A percentile compares a stretch with the other conserved stretches of the same genome.
These are phyloP conservation scores for Phortica okadai DNA, from an alignment of 2,888 invertebrate species.

Conservation along the genomic window DNA sequence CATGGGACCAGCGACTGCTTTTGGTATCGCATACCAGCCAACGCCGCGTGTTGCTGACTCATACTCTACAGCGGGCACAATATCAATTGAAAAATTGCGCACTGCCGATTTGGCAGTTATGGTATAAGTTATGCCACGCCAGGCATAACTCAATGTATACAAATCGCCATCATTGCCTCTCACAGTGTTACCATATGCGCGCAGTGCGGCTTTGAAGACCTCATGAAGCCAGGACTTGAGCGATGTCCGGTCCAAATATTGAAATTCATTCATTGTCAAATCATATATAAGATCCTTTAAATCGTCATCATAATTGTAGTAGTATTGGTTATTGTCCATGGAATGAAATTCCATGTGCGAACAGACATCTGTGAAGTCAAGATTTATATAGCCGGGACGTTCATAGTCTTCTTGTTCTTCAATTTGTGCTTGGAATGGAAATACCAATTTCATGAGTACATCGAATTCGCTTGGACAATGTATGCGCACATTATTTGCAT, in stretches of 20 bases:
- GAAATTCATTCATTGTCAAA: neutral
- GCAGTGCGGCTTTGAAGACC: slow-evolving; percentile 33
- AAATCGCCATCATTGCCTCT: neutral
- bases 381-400: slow-evolving; percentile 51
- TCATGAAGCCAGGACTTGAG: slow-evolving; percentile 51
- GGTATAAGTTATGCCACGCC: slow-evolving; percentile 52
- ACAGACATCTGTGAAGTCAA: slow-evolving; percentile 48
- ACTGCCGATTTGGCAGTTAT: slow-evolving; percentile 45
- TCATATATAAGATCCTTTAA: slow-evolving; percentile 28
- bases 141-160: slow-evolving; percentile 48
- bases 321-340: slow-evolving; percentile 22
- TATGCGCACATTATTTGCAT: slow-evolving; percentile 50
- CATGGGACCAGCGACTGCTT: slow-evolving; percentile 36
- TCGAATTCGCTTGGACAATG: slow-evolving; percentile 57
- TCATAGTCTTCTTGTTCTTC: slow-evolving; percentile 23
- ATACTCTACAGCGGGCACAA: slow-evolving; percentile 60
- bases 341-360: slow-evolving; percentile 18
- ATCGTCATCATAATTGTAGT: neutral
- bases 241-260: slow-evolving; percentile 38
- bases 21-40: slow-evolving; percentile 58
- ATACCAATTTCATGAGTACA: slow-evolving; percentile 53
- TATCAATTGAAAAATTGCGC: slow-evolving; percentile 54
- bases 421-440: slow-evolving; percentile 44
- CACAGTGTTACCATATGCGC: neutral
- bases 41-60: slow-evolving; percentile 7